Evolutionary conservation across 2,113 vertebrate species (phyloP).

Genomic region (Zosterops japonicus): DNA sequence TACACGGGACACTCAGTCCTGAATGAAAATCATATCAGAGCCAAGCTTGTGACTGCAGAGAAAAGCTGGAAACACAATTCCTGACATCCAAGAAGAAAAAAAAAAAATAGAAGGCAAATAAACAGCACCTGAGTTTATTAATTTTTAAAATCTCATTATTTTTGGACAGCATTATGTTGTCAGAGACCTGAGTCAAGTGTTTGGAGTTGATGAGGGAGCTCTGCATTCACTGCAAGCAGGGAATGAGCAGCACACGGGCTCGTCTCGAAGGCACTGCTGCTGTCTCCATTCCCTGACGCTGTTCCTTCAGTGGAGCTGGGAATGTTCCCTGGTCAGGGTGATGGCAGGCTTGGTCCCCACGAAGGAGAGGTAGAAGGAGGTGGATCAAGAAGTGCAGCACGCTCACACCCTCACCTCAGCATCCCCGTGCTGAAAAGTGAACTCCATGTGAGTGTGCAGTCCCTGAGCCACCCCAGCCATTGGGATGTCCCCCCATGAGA

Average conservation of each 20-base stretch:
- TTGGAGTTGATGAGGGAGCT: constrained; percentile 1
- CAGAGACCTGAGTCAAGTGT: constrained; percentile 15
- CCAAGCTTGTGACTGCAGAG: constrained; percentile 14
- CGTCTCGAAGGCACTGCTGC: neutral
- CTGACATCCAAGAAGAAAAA: neutral
- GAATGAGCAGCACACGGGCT: neutral
- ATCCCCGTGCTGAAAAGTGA: neutral
- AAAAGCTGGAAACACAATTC: constrained; percentile 3
- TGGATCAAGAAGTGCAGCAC: neutral
- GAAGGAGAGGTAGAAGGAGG: neutral
- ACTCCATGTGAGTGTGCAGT: neutral
- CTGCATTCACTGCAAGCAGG: neutral
- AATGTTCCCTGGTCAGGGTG: neutral
- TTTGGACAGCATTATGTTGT: constrained; percentile 31
- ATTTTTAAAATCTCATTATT: constrained; percentile 70
- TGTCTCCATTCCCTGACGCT: neutral
- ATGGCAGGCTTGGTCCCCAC: neutral
- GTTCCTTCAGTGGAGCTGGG: neutral
- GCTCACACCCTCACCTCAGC: neutral
- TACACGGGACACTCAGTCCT: neutral
- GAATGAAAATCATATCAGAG: constrained; percentile 33
- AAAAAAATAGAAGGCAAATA: neutral
- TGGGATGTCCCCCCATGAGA: neutral
- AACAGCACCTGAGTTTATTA: constrained; percentile 44
- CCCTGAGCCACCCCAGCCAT: neutral